A percentile compares a stretch with the other conserved stretches of the same genome.
Conservation (phyloP, 2,113 vertebrate species). For the Lepus europaeus region DNA sequence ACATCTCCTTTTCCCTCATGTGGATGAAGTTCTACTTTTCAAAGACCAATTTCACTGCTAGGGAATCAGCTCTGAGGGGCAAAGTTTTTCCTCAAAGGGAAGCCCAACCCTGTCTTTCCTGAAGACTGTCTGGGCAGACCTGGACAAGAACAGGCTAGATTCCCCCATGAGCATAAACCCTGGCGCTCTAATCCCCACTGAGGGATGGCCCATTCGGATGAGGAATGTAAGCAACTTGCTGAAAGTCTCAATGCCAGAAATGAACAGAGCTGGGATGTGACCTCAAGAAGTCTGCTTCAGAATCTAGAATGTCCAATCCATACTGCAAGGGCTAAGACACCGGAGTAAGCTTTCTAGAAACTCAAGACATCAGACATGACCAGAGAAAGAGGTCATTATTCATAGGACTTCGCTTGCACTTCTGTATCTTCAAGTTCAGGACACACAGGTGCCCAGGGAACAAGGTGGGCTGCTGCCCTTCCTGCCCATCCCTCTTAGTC, state of each 20-base stretch:
- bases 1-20: neutral
- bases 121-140: neutral
- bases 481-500: neutral
- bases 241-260: neutral
- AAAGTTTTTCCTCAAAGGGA: neutral
- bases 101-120: neutral
- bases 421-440: neutral
- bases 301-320: too few relatives aligned
- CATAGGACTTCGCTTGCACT: neutral
- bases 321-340: neutral
- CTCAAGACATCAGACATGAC: accelerated
- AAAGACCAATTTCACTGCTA: neutral
- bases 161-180: neutral
- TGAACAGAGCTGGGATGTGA: neutral
- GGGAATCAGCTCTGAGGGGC: neutral
- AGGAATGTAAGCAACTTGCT: neutral
- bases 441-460: neutral
- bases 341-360: neutral
- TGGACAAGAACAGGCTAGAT: neutral
- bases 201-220: neutral
- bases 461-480: neutral
- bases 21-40: neutral
- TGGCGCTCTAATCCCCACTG: neutral
- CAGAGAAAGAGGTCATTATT: neutral
- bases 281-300: neutral